phyloP scores from a whole-genome alignment of 2,113 vertebrate species.

The Terrapene triunguis region DNA sequence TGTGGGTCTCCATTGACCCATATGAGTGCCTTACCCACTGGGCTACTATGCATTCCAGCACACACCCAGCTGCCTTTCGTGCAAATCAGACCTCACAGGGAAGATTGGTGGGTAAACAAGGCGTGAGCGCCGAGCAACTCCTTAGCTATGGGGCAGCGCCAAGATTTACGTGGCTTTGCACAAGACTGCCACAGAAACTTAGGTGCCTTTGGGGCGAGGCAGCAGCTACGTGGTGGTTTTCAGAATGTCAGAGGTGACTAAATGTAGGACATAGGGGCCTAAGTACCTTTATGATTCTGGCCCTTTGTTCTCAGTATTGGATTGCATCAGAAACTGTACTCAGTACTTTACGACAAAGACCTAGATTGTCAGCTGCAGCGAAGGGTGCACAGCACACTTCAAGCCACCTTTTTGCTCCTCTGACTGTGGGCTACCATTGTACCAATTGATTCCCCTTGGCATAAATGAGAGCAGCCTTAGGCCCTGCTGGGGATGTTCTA shows the following conservation, averaged over 20 bases:
- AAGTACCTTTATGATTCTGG: not conserved
- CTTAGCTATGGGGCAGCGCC: not conserved
- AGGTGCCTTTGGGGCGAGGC: not conserved
- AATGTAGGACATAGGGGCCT: not conserved
- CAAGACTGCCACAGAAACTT: not conserved
- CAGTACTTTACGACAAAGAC: not conserved
- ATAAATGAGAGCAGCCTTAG: not conserved
- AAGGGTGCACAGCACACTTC: too few relatives aligned
- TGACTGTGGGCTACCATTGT: not conserved
- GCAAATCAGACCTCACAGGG: not conserved
- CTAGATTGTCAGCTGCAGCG: not conserved
- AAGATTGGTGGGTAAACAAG: not conserved
- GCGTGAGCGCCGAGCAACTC: not conserved
- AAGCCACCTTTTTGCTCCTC: too few relatives aligned
- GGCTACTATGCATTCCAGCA: not conserved
- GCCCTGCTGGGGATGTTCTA: not conserved
- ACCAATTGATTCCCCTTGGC: not conserved
- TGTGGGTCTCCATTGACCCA: not conserved
- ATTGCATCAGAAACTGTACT: not conserved
- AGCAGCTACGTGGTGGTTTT: too few relatives aligned
- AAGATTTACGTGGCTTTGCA: not conserved
- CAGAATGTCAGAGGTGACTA: too few relatives aligned
- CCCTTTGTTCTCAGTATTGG: too few relatives aligned
- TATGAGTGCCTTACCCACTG: not conserved
- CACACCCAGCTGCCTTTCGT: not conserved